Evolutionary conservation across 1,140 invertebrate species (phyloP).

Genomic region (Rhyacophila brunnea): DNA sequence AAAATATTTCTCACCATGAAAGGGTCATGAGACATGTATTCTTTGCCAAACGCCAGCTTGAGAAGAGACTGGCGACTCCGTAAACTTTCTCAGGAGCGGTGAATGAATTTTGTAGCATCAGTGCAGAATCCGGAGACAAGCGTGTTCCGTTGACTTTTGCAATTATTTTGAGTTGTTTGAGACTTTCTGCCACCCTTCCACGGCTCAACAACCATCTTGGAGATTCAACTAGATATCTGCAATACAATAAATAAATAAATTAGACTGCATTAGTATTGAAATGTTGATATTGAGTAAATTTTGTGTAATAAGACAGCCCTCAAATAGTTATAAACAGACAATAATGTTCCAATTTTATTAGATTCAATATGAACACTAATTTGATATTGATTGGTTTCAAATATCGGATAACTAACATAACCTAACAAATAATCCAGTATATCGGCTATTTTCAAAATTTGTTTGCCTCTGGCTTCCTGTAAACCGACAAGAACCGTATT

Average conservation of each 20-base stretch:
- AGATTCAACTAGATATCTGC: constrained; percentile 60
- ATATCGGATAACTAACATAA: too few relatives aligned
- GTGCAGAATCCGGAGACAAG: constrained; percentile 46
- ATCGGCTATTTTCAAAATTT: too few relatives aligned
- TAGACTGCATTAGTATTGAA: too few relatives aligned
- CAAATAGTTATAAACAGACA: background rate
- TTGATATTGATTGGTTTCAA: background rate
- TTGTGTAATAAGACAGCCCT: too few relatives aligned
- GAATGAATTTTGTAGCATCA: constrained; percentile 39
- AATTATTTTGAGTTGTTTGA: constrained; percentile 59
- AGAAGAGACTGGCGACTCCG: constrained; percentile 59
- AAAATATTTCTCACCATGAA: constrained; percentile 15
- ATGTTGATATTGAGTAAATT: too few relatives aligned
- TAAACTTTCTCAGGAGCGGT: constrained; percentile 43
- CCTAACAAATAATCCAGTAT: too few relatives aligned
- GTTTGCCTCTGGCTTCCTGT: too few relatives aligned
- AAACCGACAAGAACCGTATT: too few relatives aligned
- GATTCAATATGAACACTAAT: too few relatives aligned
- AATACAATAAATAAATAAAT: too few relatives aligned
- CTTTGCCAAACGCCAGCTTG: constrained; percentile 54
- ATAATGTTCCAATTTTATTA: too few relatives aligned
- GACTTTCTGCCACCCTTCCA: constrained; percentile 56
- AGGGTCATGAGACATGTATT: constrained; percentile 45
- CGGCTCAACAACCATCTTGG: constrained; percentile 66
- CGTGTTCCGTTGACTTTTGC: constrained; percentile 62